phyloP scores from a whole-genome alignment of 2,113 vertebrate genomes.

The Patagioenas fasciata region DNA sequence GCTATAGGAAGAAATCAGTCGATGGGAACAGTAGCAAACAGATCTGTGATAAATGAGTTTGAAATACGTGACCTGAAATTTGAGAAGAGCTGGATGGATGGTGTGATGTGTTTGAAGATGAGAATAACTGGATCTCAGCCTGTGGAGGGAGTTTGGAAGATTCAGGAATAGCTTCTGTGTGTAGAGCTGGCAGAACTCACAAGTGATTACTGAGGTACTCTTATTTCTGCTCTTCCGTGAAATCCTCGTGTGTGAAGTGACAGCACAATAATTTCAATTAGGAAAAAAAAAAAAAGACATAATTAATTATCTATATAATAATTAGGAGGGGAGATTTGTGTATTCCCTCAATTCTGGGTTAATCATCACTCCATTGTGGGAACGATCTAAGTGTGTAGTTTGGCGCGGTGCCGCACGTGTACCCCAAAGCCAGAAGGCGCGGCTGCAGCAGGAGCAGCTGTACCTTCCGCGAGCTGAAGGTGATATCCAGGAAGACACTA shows the following conservation, averaged over 20 bases:
- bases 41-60: background rate
- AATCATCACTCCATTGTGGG: slow-evolving; percentile 11
- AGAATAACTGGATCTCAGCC: background rate
- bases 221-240: background rate
- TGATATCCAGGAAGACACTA: background rate
- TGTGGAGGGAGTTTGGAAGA: background rate
- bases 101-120: background rate
- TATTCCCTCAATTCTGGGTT: slow-evolving; percentile 13
- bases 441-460: background rate
- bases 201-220: background rate
- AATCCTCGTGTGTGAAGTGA: background rate
- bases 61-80: background rate
- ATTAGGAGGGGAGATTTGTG: slow-evolving; percentile 19
- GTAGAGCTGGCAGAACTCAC: background rate
- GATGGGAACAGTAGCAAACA: background rate
- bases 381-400: background rate
- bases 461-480: background rate
- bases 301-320: slow-evolving; percentile 37
- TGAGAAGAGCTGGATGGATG: background rate
- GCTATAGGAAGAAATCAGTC: background rate
- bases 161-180: background rate
- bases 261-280: slow-evolving; percentile 41
- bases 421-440: slow-evolving; percentile 52
- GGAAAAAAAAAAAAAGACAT: background rate
- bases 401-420: background rate